phyloP scores from a whole-genome alignment of 2,797 vertebrate species.

The Decapterus maruadsi region DNA sequence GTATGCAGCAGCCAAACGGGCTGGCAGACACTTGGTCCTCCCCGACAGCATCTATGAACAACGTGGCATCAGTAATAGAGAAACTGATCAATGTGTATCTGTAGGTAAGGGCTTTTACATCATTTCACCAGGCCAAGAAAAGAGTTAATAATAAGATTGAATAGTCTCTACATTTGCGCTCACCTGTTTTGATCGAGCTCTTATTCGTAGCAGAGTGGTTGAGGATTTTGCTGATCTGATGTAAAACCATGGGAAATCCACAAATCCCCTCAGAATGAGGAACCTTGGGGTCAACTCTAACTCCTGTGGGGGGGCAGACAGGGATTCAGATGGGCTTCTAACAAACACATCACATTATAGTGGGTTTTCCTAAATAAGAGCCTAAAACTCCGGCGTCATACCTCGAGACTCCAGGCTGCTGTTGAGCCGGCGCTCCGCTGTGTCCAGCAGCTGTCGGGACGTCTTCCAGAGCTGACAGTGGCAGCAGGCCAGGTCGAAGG shows the following conservation, averaged over 20 bases:
- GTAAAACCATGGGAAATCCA: slow-evolving; percentile 92
- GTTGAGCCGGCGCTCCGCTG: slow-evolving; percentile 90
- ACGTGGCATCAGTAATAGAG: neutral
- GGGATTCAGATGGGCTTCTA: too few species aligned
- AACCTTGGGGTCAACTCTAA: slow-evolving; percentile 80
- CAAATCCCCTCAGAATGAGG: slow-evolving; percentile 85
- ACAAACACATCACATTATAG: neutral
- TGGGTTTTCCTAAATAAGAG: neutral
- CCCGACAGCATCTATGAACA: slow-evolving; percentile 81
- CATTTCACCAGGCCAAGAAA: neutral
- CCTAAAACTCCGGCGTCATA: slow-evolving; percentile 49
- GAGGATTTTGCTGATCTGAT: slow-evolving; percentile 94
- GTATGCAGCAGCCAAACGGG: slow-evolving; percentile 88
- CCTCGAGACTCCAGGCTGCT: slow-evolving; percentile 89
- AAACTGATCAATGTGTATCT: neutral
- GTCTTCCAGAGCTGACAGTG: slow-evolving; percentile 97
- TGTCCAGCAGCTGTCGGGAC: slow-evolving; percentile 95
- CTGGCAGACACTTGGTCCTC: slow-evolving; percentile 83
- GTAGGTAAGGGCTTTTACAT: too few species aligned
- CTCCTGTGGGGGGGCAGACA: slow-evolving; percentile 79
- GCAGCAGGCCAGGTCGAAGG: slow-evolving; percentile 96
- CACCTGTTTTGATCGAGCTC: slow-evolving; percentile 79
- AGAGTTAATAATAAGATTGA: neutral
- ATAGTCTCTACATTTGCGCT: slow-evolving; percentile 1
- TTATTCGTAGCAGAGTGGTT: slow-evolving; percentile 85